A percentile compares a stretch with the other conserved stretches of the same genome.
phyloP scores from a whole-genome alignment of 2,888 invertebrate species.

The Epinotia demarniana region DNA sequence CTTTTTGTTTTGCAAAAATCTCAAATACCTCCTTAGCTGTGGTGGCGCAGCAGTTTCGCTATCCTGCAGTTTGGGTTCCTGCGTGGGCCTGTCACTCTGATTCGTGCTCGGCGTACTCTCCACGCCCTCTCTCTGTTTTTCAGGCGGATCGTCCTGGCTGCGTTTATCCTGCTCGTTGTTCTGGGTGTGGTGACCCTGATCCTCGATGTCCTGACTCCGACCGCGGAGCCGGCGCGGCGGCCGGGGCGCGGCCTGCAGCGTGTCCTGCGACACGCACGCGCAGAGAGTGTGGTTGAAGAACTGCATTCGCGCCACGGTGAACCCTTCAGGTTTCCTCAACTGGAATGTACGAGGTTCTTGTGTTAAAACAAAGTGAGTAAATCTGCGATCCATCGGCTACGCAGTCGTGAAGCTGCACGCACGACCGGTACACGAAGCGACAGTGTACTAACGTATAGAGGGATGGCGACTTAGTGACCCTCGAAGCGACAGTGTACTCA shows the following conservation, averaged over 20 bases:
- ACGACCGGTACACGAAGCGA: no score
- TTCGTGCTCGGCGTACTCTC: slow-evolving; percentile 49
- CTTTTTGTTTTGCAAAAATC: no score
- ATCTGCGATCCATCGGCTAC: not conserved
- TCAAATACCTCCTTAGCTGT: slow-evolving; percentile 66
- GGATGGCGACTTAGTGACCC: slow-evolving; percentile 88
- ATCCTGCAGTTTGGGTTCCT: slow-evolving; percentile 62
- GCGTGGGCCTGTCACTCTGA: slow-evolving; percentile 67
- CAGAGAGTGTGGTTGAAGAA: slow-evolving; percentile 79
- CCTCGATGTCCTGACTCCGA: not conserved
- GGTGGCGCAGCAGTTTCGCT: slow-evolving; percentile 71
- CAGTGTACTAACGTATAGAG: slow-evolving; percentile 91
- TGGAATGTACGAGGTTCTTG: slow-evolving; percentile 51
- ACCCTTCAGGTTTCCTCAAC: slow-evolving; percentile 71
- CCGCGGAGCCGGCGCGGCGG: slow-evolving; percentile 27
- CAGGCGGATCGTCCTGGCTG: slow-evolving; percentile 33
- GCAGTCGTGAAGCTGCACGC: no score
- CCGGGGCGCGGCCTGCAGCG: slow-evolving; percentile 55
- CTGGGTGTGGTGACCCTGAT: not conserved
- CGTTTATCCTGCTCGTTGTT: not conserved
- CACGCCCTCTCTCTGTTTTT: not conserved
- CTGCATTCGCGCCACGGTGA: slow-evolving; percentile 65
- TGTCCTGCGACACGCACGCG: slow-evolving; percentile 70
- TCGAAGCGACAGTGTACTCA: no score
- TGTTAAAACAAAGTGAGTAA: not conserved